phyloP scores from a whole-genome alignment of 1,140 invertebrate genomes.

The Pantala flavescens region DNA sequence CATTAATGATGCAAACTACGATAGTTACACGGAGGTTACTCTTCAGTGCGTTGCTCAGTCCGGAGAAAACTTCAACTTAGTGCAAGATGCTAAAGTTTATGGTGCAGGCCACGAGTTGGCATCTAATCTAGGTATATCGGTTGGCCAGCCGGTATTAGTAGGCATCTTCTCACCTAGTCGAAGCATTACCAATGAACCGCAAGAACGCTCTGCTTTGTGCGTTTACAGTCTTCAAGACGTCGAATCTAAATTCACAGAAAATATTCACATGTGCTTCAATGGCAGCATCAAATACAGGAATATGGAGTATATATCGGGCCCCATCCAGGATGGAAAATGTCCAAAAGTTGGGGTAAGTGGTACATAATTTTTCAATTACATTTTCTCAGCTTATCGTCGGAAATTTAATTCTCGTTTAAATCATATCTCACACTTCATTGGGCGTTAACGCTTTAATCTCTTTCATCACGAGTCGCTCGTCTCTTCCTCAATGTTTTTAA shows the following conservation, averaged over 20 bases:
- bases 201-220: constrained; percentile 70
- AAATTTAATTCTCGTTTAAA: no score
- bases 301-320: constrained; percentile 86
- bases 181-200: constrained; percentile 67
- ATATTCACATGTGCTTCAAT: constrained; percentile 95
- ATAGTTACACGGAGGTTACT: constrained; percentile 91
- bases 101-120: constrained; percentile 71
- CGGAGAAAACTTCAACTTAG: constrained; percentile 67
- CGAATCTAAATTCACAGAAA: constrained; percentile 86
- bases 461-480: no score
- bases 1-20: constrained; percentile 86
- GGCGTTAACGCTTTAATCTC: no score
- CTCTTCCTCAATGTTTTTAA: no score
- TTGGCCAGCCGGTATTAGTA: constrained; percentile 66
- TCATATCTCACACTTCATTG: no score
- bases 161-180: constrained; percentile 74
- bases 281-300: constrained; percentile 82
- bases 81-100: constrained; percentile 82
- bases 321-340: constrained; percentile 81
- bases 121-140: constrained; percentile 60
- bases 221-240: constrained; percentile 77
- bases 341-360: constrained; percentile 60
- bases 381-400: not conserved
- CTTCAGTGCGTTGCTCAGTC: constrained; percentile 63
- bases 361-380: constrained; percentile 12